A percentile compares a stretch with the other conserved stretches of the same genome.
phyloP scores from a whole-genome alignment of 2,888 invertebrate genomes.

The Drosophila borealis region DNA sequence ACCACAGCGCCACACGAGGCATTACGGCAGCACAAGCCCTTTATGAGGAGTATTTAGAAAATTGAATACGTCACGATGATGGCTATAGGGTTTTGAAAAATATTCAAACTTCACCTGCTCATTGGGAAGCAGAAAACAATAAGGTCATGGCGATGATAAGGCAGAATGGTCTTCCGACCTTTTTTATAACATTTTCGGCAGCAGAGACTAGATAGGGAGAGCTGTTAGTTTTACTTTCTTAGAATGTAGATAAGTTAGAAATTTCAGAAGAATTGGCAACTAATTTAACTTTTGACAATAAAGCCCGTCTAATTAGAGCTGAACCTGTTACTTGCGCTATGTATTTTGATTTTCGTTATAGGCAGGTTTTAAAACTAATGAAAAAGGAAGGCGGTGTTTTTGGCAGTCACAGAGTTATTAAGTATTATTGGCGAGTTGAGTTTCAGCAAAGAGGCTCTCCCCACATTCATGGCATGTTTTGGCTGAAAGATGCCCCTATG shows the following conservation, averaged over 20 bases:
- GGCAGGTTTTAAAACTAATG: too few relatives aligned
- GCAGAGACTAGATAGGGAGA: too few relatives aligned
- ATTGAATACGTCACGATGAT: background rate
- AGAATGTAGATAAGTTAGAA: background rate
- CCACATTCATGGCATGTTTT: too few relatives aligned
- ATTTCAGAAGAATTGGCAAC: background rate
- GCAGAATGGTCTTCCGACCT: background rate
- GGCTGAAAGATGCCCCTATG: too few relatives aligned
- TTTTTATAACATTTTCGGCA: too few relatives aligned
- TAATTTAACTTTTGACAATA: background rate
- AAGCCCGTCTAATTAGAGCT: background rate
- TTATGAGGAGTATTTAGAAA: background rate
- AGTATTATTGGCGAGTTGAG: too few relatives aligned
- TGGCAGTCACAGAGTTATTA: too few relatives aligned
- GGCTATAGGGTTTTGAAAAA: background rate
- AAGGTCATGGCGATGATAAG: background rate
- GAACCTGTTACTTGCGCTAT: background rate
- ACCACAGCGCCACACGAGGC: background rate
- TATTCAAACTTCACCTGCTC: background rate
- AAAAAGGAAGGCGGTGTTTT: too few relatives aligned
- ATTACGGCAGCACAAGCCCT: background rate
- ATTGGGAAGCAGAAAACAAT: background rate
- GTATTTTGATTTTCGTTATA: background rate
- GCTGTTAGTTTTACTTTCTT: too few relatives aligned
- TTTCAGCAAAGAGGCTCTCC: too few relatives aligned